A percentile compares a stretch with the other conserved stretches of the same genome.
Conservation (phyloP, 1,140 invertebrate species). For the Brachionus sp. region DNA sequence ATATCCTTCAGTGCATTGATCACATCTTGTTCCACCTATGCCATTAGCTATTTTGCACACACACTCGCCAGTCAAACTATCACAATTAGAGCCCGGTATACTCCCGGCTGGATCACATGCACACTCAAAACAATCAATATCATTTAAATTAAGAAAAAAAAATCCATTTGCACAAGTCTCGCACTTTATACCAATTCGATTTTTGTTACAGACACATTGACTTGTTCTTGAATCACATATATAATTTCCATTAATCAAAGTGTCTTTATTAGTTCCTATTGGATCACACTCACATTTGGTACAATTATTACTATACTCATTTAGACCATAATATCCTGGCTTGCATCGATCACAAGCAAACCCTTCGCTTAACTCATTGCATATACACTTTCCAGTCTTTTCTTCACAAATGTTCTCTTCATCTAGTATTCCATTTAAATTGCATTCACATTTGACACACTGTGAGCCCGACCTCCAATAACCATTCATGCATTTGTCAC, state of each 20-base stretch:
- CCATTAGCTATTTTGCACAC: conserved; percentile 73
- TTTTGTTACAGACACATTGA: conserved; percentile 84
- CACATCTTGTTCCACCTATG: conserved; percentile 80
- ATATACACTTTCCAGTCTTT: conserved; percentile 30
- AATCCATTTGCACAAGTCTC: conserved; percentile 81
- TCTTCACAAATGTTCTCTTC: conserved; percentile 48
- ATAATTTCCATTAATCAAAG: background rate
- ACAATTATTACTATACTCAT: conserved; percentile 67
- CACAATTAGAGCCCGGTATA: conserved; percentile 85
- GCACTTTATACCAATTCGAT: conserved; percentile 86
- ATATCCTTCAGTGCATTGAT: conserved; percentile 77
- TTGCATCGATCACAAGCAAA: conserved; percentile 69
- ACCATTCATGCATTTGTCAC: conserved; percentile 63
- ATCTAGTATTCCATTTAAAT: conserved; percentile 81
- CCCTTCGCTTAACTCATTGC: conserved; percentile 63
- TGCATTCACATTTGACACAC: conserved; percentile 88
- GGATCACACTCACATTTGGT: conserved; percentile 64
- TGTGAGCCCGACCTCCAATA: conserved; percentile 86
- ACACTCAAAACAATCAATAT: conserved; percentile 66
- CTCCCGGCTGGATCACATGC: conserved; percentile 82
- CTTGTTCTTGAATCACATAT: conserved; percentile 65
- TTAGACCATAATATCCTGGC: conserved; percentile 10
- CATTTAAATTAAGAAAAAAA: conserved; percentile 34
- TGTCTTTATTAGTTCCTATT: conserved; percentile 47
- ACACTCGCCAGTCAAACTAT: conserved; percentile 73